phyloP scores from a whole-genome alignment of 2,113 vertebrate species.

The Gnathonemus echidnorhynchus region DNA sequence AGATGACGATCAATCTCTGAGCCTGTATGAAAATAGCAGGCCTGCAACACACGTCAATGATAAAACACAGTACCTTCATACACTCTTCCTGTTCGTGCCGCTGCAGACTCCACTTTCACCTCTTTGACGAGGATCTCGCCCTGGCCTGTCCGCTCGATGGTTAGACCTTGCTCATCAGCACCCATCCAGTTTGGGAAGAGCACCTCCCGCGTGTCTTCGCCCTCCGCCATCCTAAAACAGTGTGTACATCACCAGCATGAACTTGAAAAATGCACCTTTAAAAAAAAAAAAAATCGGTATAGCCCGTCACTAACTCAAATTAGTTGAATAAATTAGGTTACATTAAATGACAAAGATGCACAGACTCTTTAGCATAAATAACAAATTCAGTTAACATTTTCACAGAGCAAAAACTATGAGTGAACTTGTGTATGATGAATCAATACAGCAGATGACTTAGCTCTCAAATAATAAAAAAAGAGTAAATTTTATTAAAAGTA shows the following conservation, averaged over 20 bases:
- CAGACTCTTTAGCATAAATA: not conserved
- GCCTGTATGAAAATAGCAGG: not conserved
- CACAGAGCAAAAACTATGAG: not conserved
- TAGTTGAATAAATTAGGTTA: not conserved
- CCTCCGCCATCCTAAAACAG: slow-evolving; percentile 69
- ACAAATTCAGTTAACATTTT: not conserved
- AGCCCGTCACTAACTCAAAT: not conserved
- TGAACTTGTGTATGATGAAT: not conserved
- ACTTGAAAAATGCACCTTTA: not conserved
- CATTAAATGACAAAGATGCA: not conserved
- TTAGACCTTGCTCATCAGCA: slow-evolving; percentile 79
- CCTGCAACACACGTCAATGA: not conserved
- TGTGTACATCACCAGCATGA: not conserved
- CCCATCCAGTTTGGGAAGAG: slow-evolving; percentile 84
- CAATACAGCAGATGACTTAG: not conserved
- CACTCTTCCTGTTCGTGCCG: slow-evolving; percentile 75
- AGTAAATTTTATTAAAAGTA: not conserved
- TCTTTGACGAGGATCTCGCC: slow-evolving; percentile 79
- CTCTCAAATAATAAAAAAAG: not conserved
- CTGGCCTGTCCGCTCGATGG: slow-evolving; percentile 71
- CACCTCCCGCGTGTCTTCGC: slow-evolving; percentile 79
- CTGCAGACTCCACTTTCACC: slow-evolving; percentile 79
- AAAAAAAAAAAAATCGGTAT: not conserved
- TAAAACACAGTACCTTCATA: slow-evolving; percentile 67
- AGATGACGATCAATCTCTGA: not conserved